Evolutionary conservation across 64 coral and sea anemone genomes (phyloP).

Genomic region (Montipora foliosa): DNA sequence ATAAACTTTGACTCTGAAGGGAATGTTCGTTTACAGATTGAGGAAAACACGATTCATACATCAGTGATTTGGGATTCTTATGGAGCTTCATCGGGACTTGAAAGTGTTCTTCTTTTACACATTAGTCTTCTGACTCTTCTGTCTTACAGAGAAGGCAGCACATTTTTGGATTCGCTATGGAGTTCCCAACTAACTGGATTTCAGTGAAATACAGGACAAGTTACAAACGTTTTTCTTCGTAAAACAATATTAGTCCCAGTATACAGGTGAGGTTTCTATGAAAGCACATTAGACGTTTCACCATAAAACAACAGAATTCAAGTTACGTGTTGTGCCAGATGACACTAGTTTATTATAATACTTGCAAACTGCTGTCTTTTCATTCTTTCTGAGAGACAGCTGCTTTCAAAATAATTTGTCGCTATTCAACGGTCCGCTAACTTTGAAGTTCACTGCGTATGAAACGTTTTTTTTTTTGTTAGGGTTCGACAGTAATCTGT

Average conservation of each 20-base stretch:
- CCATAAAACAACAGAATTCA: background rate
- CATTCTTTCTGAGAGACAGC: background rate
- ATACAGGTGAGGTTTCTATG: background rate
- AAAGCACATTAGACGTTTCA: background rate
- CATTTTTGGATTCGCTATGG: too few species aligned
- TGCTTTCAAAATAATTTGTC: slow-evolving; percentile 1
- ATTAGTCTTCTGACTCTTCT: too few species aligned
- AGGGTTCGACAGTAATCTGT: background rate
- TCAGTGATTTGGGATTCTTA: too few species aligned
- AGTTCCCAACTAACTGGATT: too few species aligned
- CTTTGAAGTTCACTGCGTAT: background rate
- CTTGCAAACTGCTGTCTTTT: background rate
- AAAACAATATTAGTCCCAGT: background rate
- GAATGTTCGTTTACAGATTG: too few species aligned
- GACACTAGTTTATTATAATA: background rate
- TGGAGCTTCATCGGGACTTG: too few species aligned
- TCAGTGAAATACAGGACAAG: too few species aligned
- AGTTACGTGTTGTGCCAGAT: background rate
- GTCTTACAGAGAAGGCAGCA: too few species aligned
- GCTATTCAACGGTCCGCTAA: background rate
- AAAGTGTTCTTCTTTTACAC: too few species aligned
- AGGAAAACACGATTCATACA: too few species aligned
- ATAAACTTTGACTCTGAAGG: background rate
- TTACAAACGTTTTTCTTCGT: background rate
- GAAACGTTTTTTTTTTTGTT: background rate